Conservation (phyloP, 2,797 vertebrate genomes). For the Neopelma chrysocephalum region DNA sequence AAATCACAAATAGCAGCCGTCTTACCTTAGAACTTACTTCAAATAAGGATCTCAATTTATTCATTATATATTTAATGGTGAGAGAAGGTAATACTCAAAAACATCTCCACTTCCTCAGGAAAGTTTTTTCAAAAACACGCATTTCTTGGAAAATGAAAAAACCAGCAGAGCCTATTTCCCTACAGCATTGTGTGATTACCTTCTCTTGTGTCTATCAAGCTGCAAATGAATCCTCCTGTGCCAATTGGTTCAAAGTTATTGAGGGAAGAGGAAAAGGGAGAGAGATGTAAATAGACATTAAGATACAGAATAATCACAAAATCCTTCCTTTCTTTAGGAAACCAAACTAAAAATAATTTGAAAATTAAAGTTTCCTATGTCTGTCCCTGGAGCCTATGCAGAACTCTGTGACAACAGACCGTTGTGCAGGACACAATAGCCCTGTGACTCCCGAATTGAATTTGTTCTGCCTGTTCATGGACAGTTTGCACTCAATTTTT, state of each 20-base stretch:
- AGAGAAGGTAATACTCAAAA: background rate
- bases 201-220: background rate
- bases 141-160: background rate
- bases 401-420: background rate
- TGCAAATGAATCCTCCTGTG: conserved; percentile 3
- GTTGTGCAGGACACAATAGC: background rate
- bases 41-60: background rate
- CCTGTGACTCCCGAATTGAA: conserved; percentile 12
- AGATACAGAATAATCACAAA: background rate
- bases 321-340: background rate
- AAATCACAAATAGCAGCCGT: background rate
- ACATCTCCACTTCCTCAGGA: background rate
- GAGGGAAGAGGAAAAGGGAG: background rate
- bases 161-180: background rate
- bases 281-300: background rate
- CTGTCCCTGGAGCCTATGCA: background rate
- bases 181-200: background rate
- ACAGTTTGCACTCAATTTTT: conserved; percentile 49
- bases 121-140: background rate
- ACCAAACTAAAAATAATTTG: background rate
- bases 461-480: conserved; percentile 58
- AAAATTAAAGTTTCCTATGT: background rate
- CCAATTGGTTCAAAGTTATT: background rate
- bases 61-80: background rate
- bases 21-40: background rate